Evolutionary conservation across 2,797 vertebrate genomes (phyloP).

Genomic region (Poecile montanus): DNA sequence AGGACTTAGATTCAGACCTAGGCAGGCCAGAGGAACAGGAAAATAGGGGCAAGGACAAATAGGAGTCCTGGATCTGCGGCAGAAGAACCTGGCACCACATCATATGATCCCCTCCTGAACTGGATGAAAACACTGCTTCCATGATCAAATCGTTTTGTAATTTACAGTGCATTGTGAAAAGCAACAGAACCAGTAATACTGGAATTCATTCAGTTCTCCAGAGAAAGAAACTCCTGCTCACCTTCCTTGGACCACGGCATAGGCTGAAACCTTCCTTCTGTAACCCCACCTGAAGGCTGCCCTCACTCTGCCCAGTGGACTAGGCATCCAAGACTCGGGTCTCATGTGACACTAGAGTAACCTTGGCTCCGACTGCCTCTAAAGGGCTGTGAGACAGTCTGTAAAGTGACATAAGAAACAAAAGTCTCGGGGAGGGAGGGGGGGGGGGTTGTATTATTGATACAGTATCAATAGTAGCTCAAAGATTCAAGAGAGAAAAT

Average conservation of each 20-base stretch:
- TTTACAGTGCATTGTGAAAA: neutral
- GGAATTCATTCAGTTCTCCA: neutral
- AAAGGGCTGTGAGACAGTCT: neutral
- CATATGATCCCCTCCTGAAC: neutral
- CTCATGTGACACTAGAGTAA: neutral
- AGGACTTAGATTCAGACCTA: neutral
- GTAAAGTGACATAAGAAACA: neutral
- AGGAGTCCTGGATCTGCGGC: neutral
- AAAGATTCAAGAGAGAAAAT: neutral
- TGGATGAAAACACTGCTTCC: neutral
- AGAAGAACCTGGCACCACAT: neutral
- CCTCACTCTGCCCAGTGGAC: neutral
- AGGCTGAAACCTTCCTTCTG: neutral
- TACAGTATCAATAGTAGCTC: neutral
- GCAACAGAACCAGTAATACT: neutral
- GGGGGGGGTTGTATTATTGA: neutral
- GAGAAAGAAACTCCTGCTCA: neutral
- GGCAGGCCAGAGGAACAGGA: neutral
- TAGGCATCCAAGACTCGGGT: accelerated
- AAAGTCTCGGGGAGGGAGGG: neutral
- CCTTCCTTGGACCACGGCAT: neutral
- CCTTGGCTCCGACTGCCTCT: neutral
- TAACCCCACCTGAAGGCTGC: neutral
- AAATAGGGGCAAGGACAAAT: neutral
- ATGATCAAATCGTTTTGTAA: neutral